phyloP scores from a whole-genome alignment of 37 sponge, comb jelly and placozoan species.

The Mnemiopsis leidyi region DNA sequence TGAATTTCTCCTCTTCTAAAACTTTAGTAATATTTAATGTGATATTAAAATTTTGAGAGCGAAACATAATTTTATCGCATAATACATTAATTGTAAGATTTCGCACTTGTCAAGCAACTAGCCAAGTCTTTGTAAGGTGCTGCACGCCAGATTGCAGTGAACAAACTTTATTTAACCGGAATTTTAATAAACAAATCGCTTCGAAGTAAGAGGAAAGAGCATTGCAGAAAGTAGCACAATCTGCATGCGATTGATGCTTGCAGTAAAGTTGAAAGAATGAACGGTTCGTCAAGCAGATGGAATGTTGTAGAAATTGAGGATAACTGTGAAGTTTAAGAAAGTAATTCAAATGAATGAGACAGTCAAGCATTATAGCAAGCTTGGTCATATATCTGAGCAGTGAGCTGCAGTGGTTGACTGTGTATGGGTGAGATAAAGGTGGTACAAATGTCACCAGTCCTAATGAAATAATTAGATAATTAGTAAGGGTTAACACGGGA shows the following conservation, averaged over 20 bases:
- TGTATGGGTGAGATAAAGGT: too few species aligned
- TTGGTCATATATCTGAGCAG: too few species aligned
- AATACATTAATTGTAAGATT: neutral
- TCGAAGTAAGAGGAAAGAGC: neutral
- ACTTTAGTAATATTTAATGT: neutral
- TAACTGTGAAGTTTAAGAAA: neutral
- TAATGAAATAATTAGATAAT: too few species aligned
- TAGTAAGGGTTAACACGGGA: too few species aligned
- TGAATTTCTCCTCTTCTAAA: too few species aligned
- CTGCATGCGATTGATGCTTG: neutral
- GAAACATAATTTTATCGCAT: neutral
- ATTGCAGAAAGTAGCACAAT: neutral
- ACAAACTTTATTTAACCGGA: neutral
- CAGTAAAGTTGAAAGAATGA: neutral
- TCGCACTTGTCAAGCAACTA: neutral
- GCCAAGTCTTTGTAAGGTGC: neutral
- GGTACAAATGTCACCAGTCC: too few species aligned
- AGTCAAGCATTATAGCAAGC: too few species aligned
- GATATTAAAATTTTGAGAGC: neutral
- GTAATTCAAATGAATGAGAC: neutral
- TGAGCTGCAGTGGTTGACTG: too few species aligned
- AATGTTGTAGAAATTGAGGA: neutral
- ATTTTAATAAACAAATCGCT: neutral
- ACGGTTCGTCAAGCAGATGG: neutral
- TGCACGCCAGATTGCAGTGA: neutral